Conservation (phyloP, 2,888 invertebrate genomes). For the Cacoxenus indagator region DNA sequence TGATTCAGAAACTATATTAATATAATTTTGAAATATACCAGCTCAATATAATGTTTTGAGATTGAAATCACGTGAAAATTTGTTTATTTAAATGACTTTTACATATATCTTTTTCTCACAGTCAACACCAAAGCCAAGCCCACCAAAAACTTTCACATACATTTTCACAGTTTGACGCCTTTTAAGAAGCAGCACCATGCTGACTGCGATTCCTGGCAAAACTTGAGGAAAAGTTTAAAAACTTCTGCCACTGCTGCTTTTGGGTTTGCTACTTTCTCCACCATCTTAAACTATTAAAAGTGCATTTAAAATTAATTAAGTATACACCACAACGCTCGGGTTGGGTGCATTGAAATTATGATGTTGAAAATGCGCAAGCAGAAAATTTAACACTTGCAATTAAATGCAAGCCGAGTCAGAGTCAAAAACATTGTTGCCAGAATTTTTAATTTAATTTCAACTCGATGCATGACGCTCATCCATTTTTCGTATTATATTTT, state of each 20-base stretch:
- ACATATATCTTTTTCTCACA: background rate
- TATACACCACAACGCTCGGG: constrained; percentile 41
- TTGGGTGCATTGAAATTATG: background rate
- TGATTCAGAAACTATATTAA: too few species aligned
- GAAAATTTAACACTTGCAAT: background rate
- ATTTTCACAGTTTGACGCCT: background rate
- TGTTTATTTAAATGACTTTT: too few species aligned
- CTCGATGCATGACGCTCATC: background rate
- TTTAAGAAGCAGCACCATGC: background rate
- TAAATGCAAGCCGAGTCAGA: background rate
- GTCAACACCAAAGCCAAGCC: background rate
- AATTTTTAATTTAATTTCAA: constrained; percentile 13
- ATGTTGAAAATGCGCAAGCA: background rate
- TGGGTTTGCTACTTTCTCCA: background rate
- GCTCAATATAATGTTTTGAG: too few species aligned
- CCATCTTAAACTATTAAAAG: constrained; percentile 49
- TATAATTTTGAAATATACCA: too few species aligned
- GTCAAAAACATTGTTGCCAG: background rate
- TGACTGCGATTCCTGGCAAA: constrained; percentile 27
- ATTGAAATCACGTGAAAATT: too few species aligned
- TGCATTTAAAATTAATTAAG: constrained; percentile 59
- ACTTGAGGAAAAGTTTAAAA: constrained; percentile 1
- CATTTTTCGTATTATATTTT: background rate
- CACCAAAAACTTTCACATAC: background rate
- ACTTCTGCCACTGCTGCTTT: background rate